Conservation (phyloP, 2,888 invertebrate species). For the Sinotaia quadrata region DNA sequence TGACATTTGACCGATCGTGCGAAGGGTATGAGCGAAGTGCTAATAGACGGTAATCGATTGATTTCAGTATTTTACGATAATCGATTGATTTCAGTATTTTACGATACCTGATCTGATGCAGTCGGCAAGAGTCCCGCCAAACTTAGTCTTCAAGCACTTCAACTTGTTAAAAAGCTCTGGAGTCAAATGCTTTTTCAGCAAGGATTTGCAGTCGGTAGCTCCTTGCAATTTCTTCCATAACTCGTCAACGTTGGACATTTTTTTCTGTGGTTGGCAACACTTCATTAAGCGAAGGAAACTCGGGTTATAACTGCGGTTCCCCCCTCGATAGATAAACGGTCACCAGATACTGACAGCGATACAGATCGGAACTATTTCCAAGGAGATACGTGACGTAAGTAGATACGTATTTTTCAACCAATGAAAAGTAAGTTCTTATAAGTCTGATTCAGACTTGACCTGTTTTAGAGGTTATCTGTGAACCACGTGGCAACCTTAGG, state of each 20-base stretch:
- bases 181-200: slow-evolving; percentile 80
- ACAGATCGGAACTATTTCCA: too few species aligned
- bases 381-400: too few species aligned
- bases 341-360: background rate
- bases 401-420: too few species aligned
- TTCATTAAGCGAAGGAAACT: background rate
- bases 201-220: slow-evolving; percentile 56
- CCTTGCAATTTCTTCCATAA: slow-evolving; percentile 18
- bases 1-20: too few species aligned
- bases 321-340: background rate
- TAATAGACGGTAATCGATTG: too few species aligned
- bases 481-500: too few species aligned
- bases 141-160: slow-evolving; percentile 50
- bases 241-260: background rate
- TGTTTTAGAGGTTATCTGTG: too few species aligned
- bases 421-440: too few species aligned
- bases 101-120: slow-evolving; percentile 80
- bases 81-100: background rate
- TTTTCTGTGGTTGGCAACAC: background rate
- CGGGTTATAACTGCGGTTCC: background rate
- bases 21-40: too few species aligned
- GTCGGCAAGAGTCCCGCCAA: slow-evolving; percentile 55
- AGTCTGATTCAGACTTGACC: too few species aligned
- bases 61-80: too few species aligned
- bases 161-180: slow-evolving; percentile 46